Percentiles rank a stretch among this genome's conserved stretches.
These are phyloP conservation scores for Opisthograptis luteolata DNA, from an alignment of 2,888 invertebrate genomes.

Conservation along the genomic window DNA sequence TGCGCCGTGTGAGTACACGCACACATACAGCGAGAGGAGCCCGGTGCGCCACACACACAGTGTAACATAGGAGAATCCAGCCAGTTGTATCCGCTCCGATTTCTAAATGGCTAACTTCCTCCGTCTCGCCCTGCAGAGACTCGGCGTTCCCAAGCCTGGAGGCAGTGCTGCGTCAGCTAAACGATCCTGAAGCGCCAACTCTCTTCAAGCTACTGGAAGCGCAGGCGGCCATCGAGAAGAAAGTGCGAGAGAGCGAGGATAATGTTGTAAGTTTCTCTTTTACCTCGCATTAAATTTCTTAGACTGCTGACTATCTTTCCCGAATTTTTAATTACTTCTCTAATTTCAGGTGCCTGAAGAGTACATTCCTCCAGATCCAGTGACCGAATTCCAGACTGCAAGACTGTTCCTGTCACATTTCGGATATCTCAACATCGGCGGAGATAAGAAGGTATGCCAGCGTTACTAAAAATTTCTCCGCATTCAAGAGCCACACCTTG, in stretches of 20 bases:
- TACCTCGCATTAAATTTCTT: too few relatives aligned
- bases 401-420: slow-evolving; percentile 97
- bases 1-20: too few relatives aligned
- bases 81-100: too few relatives aligned
- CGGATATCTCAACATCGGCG: slow-evolving; percentile 91
- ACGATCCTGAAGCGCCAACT: slow-evolving; percentile 85
- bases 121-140: slow-evolving; percentile 84
- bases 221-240: slow-evolving; percentile 86
- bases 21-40: too few relatives aligned
- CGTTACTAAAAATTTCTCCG: too few relatives aligned
- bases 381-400: slow-evolving; percentile 97
- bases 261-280: slow-evolving; percentile 57
- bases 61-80: too few relatives aligned
- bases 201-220: slow-evolving; percentile 89
- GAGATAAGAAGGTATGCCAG: slow-evolving; percentile 69
- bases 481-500: too few relatives aligned
- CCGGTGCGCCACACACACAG: too few relatives aligned
- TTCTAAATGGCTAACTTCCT: not conserved
- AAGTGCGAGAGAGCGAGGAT: slow-evolving; percentile 75
- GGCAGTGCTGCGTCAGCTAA: slow-evolving; percentile 86
- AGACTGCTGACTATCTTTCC: too few relatives aligned
- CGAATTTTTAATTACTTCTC: too few relatives aligned
- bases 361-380: slow-evolving; percentile 91
- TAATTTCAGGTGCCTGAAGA: slow-evolving; percentile 86
- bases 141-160: slow-evolving; percentile 95